A percentile compares a stretch with the other conserved stretches of the same genome.
Conservation (phyloP, 2,113 vertebrate species). For the Aspiorhynchus laticeps region DNA sequence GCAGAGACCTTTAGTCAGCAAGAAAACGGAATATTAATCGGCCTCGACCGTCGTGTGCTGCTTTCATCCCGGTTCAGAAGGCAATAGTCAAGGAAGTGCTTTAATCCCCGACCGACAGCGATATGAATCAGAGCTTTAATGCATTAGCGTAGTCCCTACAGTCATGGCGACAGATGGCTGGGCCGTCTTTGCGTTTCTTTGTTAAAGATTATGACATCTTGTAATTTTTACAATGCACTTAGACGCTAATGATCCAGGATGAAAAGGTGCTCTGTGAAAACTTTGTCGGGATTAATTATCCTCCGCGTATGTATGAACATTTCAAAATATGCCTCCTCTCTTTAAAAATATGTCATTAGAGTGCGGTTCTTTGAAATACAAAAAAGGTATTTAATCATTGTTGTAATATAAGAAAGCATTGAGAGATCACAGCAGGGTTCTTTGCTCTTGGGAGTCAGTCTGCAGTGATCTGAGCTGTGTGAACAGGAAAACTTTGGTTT, state of each 20-base stretch:
- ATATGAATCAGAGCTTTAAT: slow-evolving; percentile 24
- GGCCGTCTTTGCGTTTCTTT: slow-evolving; percentile 19
- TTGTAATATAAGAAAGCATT: not conserved
- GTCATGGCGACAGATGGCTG: slow-evolving; percentile 25
- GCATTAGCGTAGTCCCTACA: not conserved
- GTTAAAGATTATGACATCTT: slow-evolving; percentile 29
- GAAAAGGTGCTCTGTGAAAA: slow-evolving; percentile 5
- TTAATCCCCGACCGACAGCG: not conserved
- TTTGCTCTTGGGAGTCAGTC: not conserved
- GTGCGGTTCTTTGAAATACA: slow-evolving; percentile 21
- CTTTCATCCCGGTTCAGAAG: slow-evolving; percentile 31
- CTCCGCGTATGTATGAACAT: not conserved
- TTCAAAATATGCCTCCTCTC: slow-evolving; percentile 10
- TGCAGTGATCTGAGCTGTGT: not conserved
- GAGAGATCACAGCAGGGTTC: slow-evolving; percentile 28
- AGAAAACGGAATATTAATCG: slow-evolving; percentile 36
- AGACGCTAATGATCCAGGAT: slow-evolving; percentile 14
- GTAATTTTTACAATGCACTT: slow-evolving; percentile 27
- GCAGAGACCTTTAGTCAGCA: too few species aligned
- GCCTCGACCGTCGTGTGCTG: not conserved
- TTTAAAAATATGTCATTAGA: slow-evolving; percentile 25
- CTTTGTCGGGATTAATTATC: not conserved
- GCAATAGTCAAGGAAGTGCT: slow-evolving; percentile 9
- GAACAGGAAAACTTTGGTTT: not conserved
- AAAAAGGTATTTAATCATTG: not conserved